A percentile compares a stretch with the other conserved stretches of the same genome.
Evolutionary conservation across 2,888 invertebrate genomes (phyloP).

Genomic region (Hypomecis punctinalis): DNA sequence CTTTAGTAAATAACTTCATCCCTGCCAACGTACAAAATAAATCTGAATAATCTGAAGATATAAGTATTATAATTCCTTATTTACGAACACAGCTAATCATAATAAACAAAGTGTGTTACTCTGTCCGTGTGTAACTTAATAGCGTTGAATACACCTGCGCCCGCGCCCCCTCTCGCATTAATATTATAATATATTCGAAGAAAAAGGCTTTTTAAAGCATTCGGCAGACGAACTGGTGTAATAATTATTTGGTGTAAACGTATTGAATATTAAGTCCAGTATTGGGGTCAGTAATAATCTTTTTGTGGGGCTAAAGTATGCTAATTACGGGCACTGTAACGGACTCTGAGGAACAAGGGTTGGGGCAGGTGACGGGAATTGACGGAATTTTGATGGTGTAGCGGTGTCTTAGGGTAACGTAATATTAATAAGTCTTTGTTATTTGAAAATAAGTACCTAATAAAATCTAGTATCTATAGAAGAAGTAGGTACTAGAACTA

Average conservation of each 20-base stretch:
- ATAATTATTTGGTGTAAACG: slow-evolving; percentile 83
- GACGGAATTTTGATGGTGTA: slow-evolving; percentile 68
- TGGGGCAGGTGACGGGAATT: slow-evolving; percentile 71
- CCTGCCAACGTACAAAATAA: neutral
- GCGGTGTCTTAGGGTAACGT: slow-evolving; percentile 51
- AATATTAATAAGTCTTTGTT: no score
- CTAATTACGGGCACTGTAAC: slow-evolving; percentile 67
- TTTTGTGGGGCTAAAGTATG: slow-evolving; percentile 74
- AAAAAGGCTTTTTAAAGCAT: slow-evolving; percentile 73
- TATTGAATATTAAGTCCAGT: slow-evolving; percentile 77
- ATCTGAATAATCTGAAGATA: slow-evolving; percentile 32
- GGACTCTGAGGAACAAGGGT: slow-evolving; percentile 56
- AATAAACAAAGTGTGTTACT: slow-evolving; percentile 67
- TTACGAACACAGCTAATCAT: slow-evolving; percentile 62
- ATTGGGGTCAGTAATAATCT: slow-evolving; percentile 71
- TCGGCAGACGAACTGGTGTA: slow-evolving; percentile 72
- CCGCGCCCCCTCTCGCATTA: slow-evolving; percentile 64
- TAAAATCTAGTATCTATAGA: no score
- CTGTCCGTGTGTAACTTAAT: slow-evolving; percentile 75
- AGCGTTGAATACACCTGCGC: slow-evolving; percentile 73
- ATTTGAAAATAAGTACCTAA: no score
- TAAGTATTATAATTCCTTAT: slow-evolving; percentile 59
- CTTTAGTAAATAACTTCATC: neutral
- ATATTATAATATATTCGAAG: slow-evolving; percentile 77
- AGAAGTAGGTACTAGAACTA: no score